Conservation (phyloP, 2,888 invertebrate species). For the Hipparchia sbordonii region DNA sequence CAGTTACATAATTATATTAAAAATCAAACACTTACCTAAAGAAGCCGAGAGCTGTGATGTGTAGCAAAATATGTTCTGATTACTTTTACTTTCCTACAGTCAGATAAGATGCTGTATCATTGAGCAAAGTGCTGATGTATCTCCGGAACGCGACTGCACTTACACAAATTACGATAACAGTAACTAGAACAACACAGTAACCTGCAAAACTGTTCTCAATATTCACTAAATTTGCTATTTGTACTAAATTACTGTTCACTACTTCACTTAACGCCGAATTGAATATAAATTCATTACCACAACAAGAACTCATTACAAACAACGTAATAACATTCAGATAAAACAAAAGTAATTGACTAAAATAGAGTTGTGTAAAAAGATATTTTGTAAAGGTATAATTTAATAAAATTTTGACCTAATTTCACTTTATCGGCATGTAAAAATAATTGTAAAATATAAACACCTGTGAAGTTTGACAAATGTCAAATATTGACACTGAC, state of each 20-base stretch:
- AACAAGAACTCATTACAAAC: conserved; percentile 78
- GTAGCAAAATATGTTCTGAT: conserved; percentile 48
- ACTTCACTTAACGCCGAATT: conserved; percentile 72
- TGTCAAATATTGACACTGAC: conserved; percentile 13
- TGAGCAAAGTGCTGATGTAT: conserved; percentile 31
- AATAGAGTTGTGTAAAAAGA: conserved; percentile 5
- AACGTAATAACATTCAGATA: conserved; percentile 42
- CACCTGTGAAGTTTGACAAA: conserved; percentile 54
- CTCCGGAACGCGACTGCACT: conserved; percentile 48
- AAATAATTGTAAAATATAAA: conserved; percentile 55
- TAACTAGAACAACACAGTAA: conserved; percentile 47
- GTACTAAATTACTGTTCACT: conserved; percentile 62
- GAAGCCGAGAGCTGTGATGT: conserved; percentile 46
- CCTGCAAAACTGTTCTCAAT: conserved; percentile 55
- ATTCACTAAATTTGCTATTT: conserved; percentile 61
- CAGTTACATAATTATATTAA: neutral
- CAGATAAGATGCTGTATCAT: conserved; percentile 34
- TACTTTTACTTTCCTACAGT: conserved; percentile 53
- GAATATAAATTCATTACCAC: conserved; percentile 71
- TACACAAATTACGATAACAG: conserved; percentile 52
- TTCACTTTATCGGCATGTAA: conserved; percentile 58
- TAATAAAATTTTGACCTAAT: conserved; percentile 65
- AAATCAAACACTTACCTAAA: conserved; percentile 51
- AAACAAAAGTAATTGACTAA: conserved; percentile 40
- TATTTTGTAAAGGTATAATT: conserved; percentile 41